Evolutionary conservation across 2,797 vertebrate genomes (phyloP).

Genomic region (Spatula clypeata): DNA sequence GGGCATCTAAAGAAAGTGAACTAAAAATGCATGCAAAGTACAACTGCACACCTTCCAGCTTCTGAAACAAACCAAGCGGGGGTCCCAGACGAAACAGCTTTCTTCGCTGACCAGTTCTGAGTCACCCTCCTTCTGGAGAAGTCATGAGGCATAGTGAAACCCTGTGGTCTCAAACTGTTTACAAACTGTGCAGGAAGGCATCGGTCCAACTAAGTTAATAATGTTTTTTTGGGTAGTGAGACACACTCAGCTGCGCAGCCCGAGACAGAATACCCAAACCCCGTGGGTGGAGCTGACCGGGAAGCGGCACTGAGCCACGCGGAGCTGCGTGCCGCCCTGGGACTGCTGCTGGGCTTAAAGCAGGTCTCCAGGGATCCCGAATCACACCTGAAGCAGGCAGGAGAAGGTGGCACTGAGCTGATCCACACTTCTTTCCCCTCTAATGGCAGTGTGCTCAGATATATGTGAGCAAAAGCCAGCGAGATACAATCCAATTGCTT

Average conservation of each 20-base stretch:
- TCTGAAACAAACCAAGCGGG: not conserved
- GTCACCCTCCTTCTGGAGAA: constrained; percentile 51
- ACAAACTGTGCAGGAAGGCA: constrained; percentile 51
- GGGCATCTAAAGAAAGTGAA: not conserved
- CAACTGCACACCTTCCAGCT: not conserved
- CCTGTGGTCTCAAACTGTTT: not conserved
- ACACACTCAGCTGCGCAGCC: constrained; percentile 4
- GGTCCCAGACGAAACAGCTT: constrained; percentile 11
- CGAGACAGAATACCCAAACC: not conserved
- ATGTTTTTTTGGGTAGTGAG: constrained; percentile 8
- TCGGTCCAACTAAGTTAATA: not conserved
- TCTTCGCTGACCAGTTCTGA: constrained; percentile 45
- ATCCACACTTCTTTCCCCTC: not conserved
- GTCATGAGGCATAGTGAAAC: constrained; percentile 60
- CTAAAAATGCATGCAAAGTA: not conserved
- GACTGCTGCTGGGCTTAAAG: not conserved
- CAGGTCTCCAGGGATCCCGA: not conserved
- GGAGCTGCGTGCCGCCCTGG: not conserved
- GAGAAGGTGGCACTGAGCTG: not conserved
- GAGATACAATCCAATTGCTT: not conserved
- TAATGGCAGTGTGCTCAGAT: not conserved
- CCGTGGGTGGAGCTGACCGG: not conserved
- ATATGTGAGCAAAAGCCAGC: not conserved
- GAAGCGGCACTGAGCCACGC: not conserved
- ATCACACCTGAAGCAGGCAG: not conserved